phyloP scores from a whole-genome alignment of 2,113 vertebrate genomes.

The Melanotaenia duboulayi region DNA sequence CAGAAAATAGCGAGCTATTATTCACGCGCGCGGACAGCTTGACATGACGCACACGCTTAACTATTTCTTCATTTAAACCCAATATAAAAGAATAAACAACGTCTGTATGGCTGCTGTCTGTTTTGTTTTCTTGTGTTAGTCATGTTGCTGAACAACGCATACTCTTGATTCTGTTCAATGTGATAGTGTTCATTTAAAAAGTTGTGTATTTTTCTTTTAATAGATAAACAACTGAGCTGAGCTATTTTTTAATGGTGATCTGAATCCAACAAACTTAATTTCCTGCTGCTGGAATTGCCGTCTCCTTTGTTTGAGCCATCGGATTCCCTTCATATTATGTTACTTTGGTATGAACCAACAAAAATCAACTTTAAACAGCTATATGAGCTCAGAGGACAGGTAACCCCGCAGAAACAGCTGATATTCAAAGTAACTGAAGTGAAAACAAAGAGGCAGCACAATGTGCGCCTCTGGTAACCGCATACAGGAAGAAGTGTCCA shows the following conservation, averaged over 20 bases:
- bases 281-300: not conserved
- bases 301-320: slow-evolving; percentile 6
- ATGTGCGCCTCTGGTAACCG: slow-evolving; percentile 45
- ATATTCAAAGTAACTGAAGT: slow-evolving; percentile 33
- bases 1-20: slow-evolving; percentile 11
- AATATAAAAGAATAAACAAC: slow-evolving; percentile 3
- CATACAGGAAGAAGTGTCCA: slow-evolving; percentile 63
- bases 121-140: not conserved
- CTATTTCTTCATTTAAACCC: slow-evolving; percentile 14
- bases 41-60: slow-evolving; percentile 2
- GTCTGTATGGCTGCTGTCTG: not conserved
- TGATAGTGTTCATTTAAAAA: not conserved
- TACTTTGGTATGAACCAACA: not conserved
- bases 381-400: not conserved
- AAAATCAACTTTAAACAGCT: not conserved
- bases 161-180: slow-evolving; percentile 6
- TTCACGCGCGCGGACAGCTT: slow-evolving; percentile 15
- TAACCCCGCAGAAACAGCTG: slow-evolving; percentile 47
- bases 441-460: slow-evolving; percentile 68
- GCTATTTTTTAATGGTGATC: not conserved
- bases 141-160: slow-evolving; percentile 1
- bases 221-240: not conserved
- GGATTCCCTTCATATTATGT: not conserved
- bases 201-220: not conserved
- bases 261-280: not conserved